Base-by-base conservation (phyloP, 2,113 vertebrate species). In the Anarrhichthys ocellatus region DNA sequence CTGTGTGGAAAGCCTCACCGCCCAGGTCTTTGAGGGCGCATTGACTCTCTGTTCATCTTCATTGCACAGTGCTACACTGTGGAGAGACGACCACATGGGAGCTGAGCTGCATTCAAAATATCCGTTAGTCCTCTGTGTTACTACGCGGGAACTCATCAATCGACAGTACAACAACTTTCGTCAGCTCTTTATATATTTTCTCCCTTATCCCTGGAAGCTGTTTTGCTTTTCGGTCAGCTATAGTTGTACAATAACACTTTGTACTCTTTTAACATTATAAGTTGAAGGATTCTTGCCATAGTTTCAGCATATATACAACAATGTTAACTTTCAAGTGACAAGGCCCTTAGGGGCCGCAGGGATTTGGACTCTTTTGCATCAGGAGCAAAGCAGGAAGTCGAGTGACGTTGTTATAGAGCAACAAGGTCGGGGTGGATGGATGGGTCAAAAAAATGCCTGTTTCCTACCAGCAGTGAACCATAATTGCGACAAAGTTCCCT, bases 21-120 rank as follows among this genome's bases (percentile, higher is more conserved):
- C 91, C 84, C 84, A 87, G 63, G 63, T 85, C 90, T 93, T 88
- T 89, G 82, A 87, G 81, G 61, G 44, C 5, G 3, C 70, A 82
- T 44, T 63, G 84, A 86, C 74, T 80, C 63, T 10, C 78, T 73
- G 86, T 91, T 91, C 86, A 63, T 88, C 83, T 85, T 84, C 85
- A 72, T 58, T 84, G 81, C 78, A 85, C 90, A 66, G 65, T n/a
- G 64, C 62, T 42, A 52, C 73, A 40, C 52, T 66, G 58, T 11
- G 15, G 36, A 76, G 67, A 52, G 11, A 52, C 8, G 8, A 17
- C 72, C 24, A 58, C 50, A 69, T n/a, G 27, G 40, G 75, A 82
- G 34, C 61, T 11, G 62, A 75, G 76, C 58, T 40, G 58, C 29
- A 62, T 78, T 81, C 14, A 71, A 22, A 73, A n/a, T 0, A 42